Evolutionary conservation across 2,888 invertebrate species (phyloP).

Genomic region (Drosophila yooni): DNA sequence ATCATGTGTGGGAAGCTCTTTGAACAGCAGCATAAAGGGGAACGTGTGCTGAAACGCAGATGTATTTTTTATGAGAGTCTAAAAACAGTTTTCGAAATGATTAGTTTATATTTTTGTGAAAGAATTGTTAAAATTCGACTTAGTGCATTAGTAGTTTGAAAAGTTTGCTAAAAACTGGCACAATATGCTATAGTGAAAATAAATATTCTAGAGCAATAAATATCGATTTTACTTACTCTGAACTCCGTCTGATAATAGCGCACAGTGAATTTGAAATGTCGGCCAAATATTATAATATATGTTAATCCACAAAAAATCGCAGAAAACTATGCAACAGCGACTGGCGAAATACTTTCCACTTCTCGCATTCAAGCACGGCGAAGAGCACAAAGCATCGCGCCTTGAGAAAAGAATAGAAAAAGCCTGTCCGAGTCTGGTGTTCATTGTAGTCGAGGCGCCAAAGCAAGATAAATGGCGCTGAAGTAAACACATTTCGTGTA

Average conservation of each 20-base stretch:
- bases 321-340: constrained; percentile 47
- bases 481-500: constrained; percentile 74
- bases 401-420: constrained; percentile 22
- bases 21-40: constrained; percentile 1
- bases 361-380: constrained; percentile 29
- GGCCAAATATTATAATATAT: constrained; percentile 26
- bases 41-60: constrained; percentile 16
- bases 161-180: background rate
- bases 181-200: background rate
- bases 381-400: background rate
- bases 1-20: constrained; percentile 28
- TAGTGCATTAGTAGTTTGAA: background rate
- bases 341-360: constrained; percentile 42
- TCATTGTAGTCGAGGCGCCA: constrained; percentile 72
- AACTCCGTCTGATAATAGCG: background rate
- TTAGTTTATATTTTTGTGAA: background rate
- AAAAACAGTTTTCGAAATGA: background rate
- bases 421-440: constrained; percentile 33
- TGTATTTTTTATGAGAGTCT: constrained; percentile 1
- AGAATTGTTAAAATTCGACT: background rate
- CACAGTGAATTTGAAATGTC: constrained; percentile 27
- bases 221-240: no score
- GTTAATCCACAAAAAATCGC: constrained; percentile 28
- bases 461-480: constrained; percentile 76
- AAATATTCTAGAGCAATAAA: no score